Conservation (phyloP, 2,797 vertebrate genomes). For the Potorous gilbertii region DNA sequence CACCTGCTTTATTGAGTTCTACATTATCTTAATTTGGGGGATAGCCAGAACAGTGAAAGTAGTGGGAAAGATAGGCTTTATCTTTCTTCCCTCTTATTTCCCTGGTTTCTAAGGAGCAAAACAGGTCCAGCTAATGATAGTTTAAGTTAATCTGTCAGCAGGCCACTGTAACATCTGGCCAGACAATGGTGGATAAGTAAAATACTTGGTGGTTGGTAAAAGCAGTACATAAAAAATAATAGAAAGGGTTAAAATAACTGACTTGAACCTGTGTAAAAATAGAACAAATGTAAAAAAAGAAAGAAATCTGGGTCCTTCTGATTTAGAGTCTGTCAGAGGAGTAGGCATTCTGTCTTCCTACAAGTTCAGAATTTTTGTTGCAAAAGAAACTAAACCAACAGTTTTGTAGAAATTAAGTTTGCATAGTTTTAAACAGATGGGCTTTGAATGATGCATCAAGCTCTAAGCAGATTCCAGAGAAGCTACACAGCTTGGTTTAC, state of each 20-base stretch:
- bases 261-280: background rate
- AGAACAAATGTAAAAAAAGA: background rate
- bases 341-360: constrained; percentile 1
- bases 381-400: constrained; percentile 3
- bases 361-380: constrained; percentile 24
- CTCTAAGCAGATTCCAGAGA: constrained; percentile 5
- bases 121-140: background rate
- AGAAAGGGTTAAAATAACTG: background rate
- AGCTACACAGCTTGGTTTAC: background rate
- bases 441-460: constrained; percentile 3
- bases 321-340: constrained; percentile 18
- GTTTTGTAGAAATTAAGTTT: constrained; percentile 17
- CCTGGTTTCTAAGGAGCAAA: background rate
- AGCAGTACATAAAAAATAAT: background rate
- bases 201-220: background rate
- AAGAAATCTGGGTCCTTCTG: constrained; percentile 13
- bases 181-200: background rate
- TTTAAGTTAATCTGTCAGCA: constrained; percentile 23
- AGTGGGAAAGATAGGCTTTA: constrained; percentile 19
- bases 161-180: constrained; percentile 12
- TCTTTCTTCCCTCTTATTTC: background rate
- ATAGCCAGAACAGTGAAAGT: background rate
- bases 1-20: background rate
- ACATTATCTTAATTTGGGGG: too few species aligned
- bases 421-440: constrained; percentile 2